A percentile compares a stretch with the other conserved stretches of the same genome.
phyloP scores from a whole-genome alignment of 2,113 vertebrate genomes.

The Dromaius novaehollandiae region DNA sequence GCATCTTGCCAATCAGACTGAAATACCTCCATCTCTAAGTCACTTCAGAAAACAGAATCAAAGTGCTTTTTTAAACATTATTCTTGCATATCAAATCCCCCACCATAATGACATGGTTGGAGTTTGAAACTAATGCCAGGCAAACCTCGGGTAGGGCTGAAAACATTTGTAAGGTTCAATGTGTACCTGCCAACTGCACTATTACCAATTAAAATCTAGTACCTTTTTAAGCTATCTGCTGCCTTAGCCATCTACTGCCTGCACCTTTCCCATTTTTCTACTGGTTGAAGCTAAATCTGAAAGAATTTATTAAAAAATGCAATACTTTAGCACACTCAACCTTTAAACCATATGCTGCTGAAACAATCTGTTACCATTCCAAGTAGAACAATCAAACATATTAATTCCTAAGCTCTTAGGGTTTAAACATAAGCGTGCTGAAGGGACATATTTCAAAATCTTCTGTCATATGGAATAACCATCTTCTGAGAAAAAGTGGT shows the following conservation, averaged over 20 bases:
- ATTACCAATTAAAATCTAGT: not conserved
- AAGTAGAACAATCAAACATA: not conserved
- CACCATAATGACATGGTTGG: not conserved
- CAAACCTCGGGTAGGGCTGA: not conserved
- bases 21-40: constrained; percentile 20
- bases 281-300: not conserved
- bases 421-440: not conserved
- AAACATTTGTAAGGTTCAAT: not conserved
- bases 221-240: not conserved
- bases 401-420: not conserved
- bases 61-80: not conserved
- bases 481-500: constrained; percentile 4
- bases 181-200: not conserved
- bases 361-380: not conserved
- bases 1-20: constrained; percentile 28
- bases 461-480: not conserved
- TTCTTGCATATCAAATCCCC: constrained; percentile 28
- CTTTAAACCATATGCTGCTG: not conserved
- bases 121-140: constrained; percentile 2
- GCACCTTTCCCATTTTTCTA: not conserved
- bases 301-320: not conserved
- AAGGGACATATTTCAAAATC: not conserved
- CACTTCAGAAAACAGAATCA: not conserved
- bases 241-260: not conserved
- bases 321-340: not conserved